These are phyloP conservation scores for Neuroscelio doddi DNA, from an alignment of 2,888 invertebrate genomes.

Conservation along the genomic window DNA sequence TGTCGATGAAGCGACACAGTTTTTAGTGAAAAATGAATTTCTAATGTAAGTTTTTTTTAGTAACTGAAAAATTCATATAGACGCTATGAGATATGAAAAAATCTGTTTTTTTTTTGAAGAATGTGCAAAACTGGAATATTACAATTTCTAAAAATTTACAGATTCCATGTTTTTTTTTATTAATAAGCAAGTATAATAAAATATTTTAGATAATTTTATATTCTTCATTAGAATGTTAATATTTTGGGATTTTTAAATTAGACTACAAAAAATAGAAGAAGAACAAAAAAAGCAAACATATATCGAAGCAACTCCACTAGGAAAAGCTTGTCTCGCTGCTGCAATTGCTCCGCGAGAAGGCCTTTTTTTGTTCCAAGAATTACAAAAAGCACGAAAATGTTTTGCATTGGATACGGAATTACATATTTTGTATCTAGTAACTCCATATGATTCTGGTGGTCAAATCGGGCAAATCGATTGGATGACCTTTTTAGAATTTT, in stretches of 20 bases:
- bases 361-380: slow-evolving; percentile 88
- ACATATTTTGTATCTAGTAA: slow-evolving; percentile 95
- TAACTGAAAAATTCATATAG: slow-evolving; percentile 1
- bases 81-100: background rate
- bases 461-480: slow-evolving; percentile 86
- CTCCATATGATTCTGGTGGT: slow-evolving; percentile 90
- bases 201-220: too few relatives aligned
- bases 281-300: slow-evolving; percentile 24
- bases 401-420: slow-evolving; percentile 95
- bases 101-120: background rate
- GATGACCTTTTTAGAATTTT: slow-evolving; percentile 84
- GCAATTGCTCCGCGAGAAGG: slow-evolving; percentile 97
- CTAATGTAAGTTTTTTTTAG: slow-evolving; percentile 72
- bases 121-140: background rate
- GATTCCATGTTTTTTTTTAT: too few relatives aligned
- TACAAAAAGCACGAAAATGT: slow-evolving; percentile 90
- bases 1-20: slow-evolving; percentile 78
- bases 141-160: too few relatives aligned
- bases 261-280: slow-evolving; percentile 50
- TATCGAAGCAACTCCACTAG: slow-evolving; percentile 83
- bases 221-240: too few relatives aligned
- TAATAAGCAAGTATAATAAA: too few relatives aligned
- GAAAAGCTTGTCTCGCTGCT: slow-evolving; percentile 93
- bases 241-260: too few relatives aligned
- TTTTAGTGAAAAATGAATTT: slow-evolving; percentile 87